These are phyloP conservation scores for Vidua macroura DNA, from an alignment of 2,113 vertebrate genomes.

Conservation along the genomic window DNA sequence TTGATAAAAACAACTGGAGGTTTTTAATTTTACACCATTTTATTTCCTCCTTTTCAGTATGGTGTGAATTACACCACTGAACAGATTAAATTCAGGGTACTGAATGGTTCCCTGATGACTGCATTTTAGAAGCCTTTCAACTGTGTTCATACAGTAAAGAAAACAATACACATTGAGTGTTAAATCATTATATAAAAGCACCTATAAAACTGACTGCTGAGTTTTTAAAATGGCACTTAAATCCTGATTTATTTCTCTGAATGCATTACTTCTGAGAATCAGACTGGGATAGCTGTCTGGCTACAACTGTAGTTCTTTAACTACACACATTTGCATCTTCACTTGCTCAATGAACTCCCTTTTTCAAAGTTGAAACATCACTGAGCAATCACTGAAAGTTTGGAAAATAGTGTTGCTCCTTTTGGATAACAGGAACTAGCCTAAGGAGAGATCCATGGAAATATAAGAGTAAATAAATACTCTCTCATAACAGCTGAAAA, in stretches of 20 bases:
- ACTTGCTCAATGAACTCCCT: background rate
- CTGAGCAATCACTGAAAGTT: background rate
- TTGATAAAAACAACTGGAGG: background rate
- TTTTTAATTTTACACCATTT: background rate
- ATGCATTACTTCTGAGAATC: background rate
- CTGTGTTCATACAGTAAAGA: slow-evolving; percentile 6
- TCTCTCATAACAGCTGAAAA: background rate
- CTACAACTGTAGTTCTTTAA: background rate
- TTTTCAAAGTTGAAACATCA: background rate
- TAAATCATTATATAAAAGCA: slow-evolving; percentile 47
- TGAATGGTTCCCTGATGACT: background rate
- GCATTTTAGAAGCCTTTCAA: slow-evolving; percentile 17
- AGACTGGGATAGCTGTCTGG: background rate
- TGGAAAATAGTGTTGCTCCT: background rate
- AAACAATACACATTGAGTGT: slow-evolving; percentile 13
- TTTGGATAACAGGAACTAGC: background rate
- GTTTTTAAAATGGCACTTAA: slow-evolving; percentile 1
- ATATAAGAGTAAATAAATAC: background rate
- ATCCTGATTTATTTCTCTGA: slow-evolving; percentile 16
- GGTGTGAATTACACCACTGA: background rate
- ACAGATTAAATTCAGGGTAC: background rate
- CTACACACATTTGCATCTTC: background rate
- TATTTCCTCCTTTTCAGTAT: background rate
- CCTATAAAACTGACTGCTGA: slow-evolving; percentile 20
- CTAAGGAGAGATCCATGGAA: background rate